These are phyloP conservation scores for Scaptomyza caliginosa DNA, from an alignment of 2,888 invertebrate genomes.

Conservation along the genomic window DNA sequence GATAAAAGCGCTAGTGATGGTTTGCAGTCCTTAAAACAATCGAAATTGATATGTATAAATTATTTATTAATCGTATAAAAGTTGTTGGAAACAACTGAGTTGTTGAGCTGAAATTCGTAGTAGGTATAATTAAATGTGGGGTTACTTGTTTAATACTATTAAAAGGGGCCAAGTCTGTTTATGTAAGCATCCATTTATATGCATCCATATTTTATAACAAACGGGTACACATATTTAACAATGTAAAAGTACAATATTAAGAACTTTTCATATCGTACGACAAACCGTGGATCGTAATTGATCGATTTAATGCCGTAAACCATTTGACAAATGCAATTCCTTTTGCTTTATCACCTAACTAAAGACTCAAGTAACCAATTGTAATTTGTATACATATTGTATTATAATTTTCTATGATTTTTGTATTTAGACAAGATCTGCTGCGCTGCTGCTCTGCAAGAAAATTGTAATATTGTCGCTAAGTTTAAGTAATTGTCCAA, in stretches of 20 bases:
- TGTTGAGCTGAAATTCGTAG: not conserved
- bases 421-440: not conserved
- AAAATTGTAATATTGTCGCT: not conserved
- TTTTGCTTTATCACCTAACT: not conserved
- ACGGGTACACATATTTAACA: not conserved
- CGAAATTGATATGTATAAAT: no score
- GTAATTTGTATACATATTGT: not conserved
- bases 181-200: not conserved
- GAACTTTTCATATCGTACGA: not conserved
- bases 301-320: not conserved
- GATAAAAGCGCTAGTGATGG: not conserved
- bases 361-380: not conserved
- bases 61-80: no score
- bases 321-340: not conserved
- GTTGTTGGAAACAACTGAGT: no score
- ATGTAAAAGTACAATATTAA: not conserved
- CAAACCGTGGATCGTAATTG: not conserved
- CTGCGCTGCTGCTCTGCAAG: not conserved
- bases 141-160: not conserved
- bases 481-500: not conserved
- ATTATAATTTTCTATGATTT: not conserved
- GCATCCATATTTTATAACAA: not conserved
- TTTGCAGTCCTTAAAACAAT: not conserved
- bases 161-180: not conserved
- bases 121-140: not conserved